These are phyloP conservation scores for Hormiphora californensis DNA, from an alignment of 37 sponge, comb jelly and placozoan genomes.

Conservation along the genomic window DNA sequence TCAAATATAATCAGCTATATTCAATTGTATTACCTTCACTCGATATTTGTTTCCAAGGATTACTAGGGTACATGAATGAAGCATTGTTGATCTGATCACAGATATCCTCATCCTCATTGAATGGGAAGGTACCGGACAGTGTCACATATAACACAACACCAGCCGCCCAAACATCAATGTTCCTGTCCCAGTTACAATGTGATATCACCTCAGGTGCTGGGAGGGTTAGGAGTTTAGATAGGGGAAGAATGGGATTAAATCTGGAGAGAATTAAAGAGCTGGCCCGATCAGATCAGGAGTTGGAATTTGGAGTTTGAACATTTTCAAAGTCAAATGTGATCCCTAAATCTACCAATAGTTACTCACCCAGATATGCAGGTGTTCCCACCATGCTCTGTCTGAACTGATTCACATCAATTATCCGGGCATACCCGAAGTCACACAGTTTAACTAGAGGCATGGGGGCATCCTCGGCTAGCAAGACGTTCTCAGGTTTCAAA, in stretches of 20 bases:
- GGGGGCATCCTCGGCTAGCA: conserved; percentile 69
- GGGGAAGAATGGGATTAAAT: not conserved
- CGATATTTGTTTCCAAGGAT: conserved; percentile 86
- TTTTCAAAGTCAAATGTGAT: not conserved
- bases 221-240: not conserved
- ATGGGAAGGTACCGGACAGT: conserved; percentile 97
- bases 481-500: conserved; percentile 97
- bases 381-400: conserved; percentile 96
- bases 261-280: not conserved
- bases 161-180: conserved; percentile 28
- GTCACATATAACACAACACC: conserved; percentile 56
- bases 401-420: conserved; percentile 90
- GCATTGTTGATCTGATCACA: conserved; percentile 95
- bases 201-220: conserved; percentile 14
- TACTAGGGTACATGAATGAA: conserved; percentile 95
- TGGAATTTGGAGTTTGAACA: not conserved
- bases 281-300: not conserved
- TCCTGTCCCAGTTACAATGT: conserved; percentile 1
- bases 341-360: not conserved
- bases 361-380: conserved; percentile 90
- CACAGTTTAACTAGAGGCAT: conserved; percentile 81
- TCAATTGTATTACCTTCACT: conserved; percentile 51
- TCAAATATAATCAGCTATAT: not conserved
- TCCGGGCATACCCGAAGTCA: conserved; percentile 98
- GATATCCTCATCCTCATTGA: conserved; percentile 98